Base-by-base conservation (phyloP, 2,888 invertebrate species). In the Maniola hyperantus region DNA sequence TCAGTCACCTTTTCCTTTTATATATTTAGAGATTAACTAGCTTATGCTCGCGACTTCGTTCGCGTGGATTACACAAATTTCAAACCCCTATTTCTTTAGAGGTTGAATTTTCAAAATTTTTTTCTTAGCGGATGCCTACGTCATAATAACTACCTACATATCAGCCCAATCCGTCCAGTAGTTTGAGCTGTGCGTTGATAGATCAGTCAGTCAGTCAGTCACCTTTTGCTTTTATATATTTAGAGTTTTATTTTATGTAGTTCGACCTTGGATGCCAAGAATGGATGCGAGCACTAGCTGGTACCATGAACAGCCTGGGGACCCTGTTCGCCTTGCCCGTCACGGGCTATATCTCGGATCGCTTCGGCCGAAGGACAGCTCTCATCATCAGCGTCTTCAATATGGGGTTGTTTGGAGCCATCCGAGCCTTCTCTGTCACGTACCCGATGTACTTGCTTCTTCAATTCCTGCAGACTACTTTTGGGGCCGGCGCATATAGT, bases 261-360 rank as follows among this genome's bases (percentile, higher is more conserved):
- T 94, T 93, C 79, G 81, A 87, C 70, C 79, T 95, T 8, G 92
- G 93, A 20, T 94, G 94, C 74, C 88, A 93, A 36, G 86, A 93
- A 71, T 95, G 95, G 95, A 93, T 94, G 78, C 82, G 95, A 57
- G 92, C 95, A 0, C 76, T 95, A 70, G 93, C 95, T 8, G 95
- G 95, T 2, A 95, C 95, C 6, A 82, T 95, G 6, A 94, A 94
- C 77, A 95, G 93, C 74, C 78, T 94, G 58, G 95, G 95, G 11
- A 94, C 94, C 73, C 93, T 95, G 73, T 81, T 95, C 68, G 94
- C 94, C 13, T 85, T 95, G 71, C 94, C 94, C 0, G 81, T 95
- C 48, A 92, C 94, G 6, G 95, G 95, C 48, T 89, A 92, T 60
- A 77, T 95, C 48, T 95, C 95, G 1, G 95, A 95, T 82, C 93